Evolutionary conservation across 1,140 invertebrate species (phyloP).

Genomic region (Cydia amplana): DNA sequence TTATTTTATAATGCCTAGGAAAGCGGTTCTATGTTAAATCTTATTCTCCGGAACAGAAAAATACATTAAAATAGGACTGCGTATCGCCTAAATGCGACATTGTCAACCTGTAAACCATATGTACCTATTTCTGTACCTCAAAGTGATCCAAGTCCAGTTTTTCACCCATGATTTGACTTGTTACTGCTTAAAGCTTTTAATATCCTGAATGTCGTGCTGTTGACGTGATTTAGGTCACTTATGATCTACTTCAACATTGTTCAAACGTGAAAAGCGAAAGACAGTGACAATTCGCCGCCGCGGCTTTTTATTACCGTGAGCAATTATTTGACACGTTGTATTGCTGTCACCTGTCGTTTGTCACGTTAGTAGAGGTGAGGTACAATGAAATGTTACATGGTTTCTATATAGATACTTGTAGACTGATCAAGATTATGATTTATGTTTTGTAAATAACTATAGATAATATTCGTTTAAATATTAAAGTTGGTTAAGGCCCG

Average conservation of each 20-base stretch:
- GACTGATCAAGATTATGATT: neutral
- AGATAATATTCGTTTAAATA: neutral
- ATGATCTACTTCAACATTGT: neutral
- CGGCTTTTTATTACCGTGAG: no score
- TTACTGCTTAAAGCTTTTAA: neutral
- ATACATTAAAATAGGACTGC: neutral
- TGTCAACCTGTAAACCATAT: neutral
- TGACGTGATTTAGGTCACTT: neutral
- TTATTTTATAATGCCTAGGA: no score
- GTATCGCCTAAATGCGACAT: neutral
- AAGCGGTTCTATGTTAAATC: neutral
- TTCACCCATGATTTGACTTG: neutral
- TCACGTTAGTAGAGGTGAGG: neutral
- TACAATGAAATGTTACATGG: neutral
- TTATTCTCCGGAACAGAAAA: neutral
- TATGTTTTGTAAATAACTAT: constrained; percentile 11
- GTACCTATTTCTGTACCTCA: neutral
- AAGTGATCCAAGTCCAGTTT: constrained; percentile 4
- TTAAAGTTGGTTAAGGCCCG: neutral
- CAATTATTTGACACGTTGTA: neutral
- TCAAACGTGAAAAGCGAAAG: neutral
- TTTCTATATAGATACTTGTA: neutral
- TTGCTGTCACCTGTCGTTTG: neutral
- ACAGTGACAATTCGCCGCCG: neutral
- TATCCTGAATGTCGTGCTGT: neutral